Base-by-base conservation (phyloP, 1,140 invertebrate species). In the Potamilus streckersoni region DNA sequence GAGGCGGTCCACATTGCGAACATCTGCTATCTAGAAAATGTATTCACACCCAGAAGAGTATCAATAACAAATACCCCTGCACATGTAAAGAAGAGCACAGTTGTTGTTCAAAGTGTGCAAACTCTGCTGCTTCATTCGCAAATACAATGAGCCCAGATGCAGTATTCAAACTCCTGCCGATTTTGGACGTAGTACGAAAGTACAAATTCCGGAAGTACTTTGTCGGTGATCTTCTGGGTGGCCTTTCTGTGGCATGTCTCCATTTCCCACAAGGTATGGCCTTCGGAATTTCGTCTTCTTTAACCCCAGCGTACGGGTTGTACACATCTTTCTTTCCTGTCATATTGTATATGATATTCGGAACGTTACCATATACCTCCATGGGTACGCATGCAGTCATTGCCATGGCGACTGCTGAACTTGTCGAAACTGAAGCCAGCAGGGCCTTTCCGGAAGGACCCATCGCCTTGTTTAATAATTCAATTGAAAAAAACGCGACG, bases 271-370 rank as follows among this genome's bases (percentile, higher is more conserved):
- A 76, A 64, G 74, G 69, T 3, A 12, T 76, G 14, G 74, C 61
- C 14, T 71, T 66, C 56, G 69, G 74, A 20, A 55, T 76, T 6
- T 23, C 71, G 23, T 69, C 74, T 13, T 76, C 74, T n/a, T 62
- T 76, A 17, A 49, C 69, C 1, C 74, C 74, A 13, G 74, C 71
- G 14, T 27, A 88, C 76, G 91, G 91, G 16, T 85, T 92, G 1
- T 92, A 92, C 78, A 90, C 88, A 11, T 87, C 90, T n/a, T 49
- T 91, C 71, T 91, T 90, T 79, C 90, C 91, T 17, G 82, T 86
- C 2, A 63, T 91, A 13, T 76, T 91, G 17, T 91, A 91, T 80
- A 85, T 87, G 49, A 64, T 92, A 57, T 90, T 91, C 62, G 91
- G 91, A 31, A 91, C 91, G 15, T 89, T 89, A 6, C 70, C 82